Conservation (phyloP, 2,797 vertebrate species). For the Pristis pectinata region DNA sequence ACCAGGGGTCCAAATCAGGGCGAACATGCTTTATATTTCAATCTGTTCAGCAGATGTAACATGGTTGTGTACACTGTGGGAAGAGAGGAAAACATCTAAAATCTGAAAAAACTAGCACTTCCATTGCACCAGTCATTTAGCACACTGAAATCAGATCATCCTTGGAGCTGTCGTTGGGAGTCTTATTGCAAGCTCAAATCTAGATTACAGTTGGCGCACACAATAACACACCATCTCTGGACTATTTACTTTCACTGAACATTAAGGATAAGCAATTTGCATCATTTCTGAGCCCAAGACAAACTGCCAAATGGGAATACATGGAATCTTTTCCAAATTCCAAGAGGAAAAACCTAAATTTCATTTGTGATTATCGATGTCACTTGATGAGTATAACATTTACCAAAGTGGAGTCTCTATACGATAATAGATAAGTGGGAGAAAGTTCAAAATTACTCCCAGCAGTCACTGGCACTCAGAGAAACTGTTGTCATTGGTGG, state of each 20-base stretch:
- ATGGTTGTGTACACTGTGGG: not conserved
- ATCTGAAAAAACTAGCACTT: too few species aligned
- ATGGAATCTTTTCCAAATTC: not conserved
- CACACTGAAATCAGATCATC: constrained; percentile 3
- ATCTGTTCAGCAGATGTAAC: constrained; percentile 14
- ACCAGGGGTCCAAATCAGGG: not conserved
- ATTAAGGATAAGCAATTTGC: not conserved
- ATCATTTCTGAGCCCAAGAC: not conserved
- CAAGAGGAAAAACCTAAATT: not conserved
- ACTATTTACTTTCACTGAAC: not conserved
- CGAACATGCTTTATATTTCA: not conserved
- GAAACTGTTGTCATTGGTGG: too few species aligned
- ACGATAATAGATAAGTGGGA: not conserved
- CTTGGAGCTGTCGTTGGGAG: not conserved
- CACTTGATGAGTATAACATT: constrained; percentile 27
- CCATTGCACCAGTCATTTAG: not conserved
- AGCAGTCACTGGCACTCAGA: not conserved
- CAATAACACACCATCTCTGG: not conserved
- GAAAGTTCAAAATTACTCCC: not conserved
- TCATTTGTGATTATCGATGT: not conserved
- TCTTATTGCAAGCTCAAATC: not conserved
- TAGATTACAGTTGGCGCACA: not conserved
- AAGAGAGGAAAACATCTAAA: not conserved
- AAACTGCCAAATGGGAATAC: not conserved
- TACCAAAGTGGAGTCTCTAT: not conserved